Evolutionary conservation across 2,797 vertebrate genomes (phyloP).

Genomic region (Rhodeus uyekii): DNA sequence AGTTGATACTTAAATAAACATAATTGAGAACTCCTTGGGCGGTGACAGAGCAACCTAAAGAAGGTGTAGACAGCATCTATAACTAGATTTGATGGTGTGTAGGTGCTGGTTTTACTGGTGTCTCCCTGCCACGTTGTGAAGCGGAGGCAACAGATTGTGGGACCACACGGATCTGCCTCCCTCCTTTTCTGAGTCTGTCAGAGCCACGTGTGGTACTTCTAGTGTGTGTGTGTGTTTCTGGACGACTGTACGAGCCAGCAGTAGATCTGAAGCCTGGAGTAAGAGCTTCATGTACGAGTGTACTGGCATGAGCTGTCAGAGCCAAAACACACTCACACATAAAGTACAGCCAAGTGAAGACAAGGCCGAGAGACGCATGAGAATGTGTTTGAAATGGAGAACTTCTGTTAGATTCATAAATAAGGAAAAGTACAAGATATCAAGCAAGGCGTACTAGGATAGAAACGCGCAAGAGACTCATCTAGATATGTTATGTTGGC

Average conservation of each 20-base stretch:
- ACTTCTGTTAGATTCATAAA: slow-evolving; percentile 20
- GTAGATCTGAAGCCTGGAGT: slow-evolving; percentile 13
- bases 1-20: no score
- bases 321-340: slow-evolving; percentile 1
- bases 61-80: background rate
- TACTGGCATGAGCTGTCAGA: background rate
- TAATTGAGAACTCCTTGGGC: no score
- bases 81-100: background rate
- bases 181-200: slow-evolving; percentile 22
- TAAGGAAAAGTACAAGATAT: background rate
- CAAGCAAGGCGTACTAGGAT: background rate
- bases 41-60: background rate
- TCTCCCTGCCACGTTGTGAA: slow-evolving; percentile 2
- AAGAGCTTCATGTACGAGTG: slow-evolving; percentile 5
- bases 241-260: background rate
- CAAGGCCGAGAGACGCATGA: background rate
- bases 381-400: background rate
- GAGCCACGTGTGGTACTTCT: slow-evolving; percentile 36
- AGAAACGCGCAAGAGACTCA: background rate
- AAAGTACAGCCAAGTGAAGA: slow-evolving; percentile 14
- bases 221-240: slow-evolving; percentile 21
- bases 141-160: slow-evolving; percentile 49
- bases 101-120: slow-evolving; percentile 3
- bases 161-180: slow-evolving; percentile 49
- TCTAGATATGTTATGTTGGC: background rate